These are phyloP conservation scores for Rostratula benghalensis DNA, from an alignment of 2,113 vertebrate genomes.

Conservation along the genomic window DNA sequence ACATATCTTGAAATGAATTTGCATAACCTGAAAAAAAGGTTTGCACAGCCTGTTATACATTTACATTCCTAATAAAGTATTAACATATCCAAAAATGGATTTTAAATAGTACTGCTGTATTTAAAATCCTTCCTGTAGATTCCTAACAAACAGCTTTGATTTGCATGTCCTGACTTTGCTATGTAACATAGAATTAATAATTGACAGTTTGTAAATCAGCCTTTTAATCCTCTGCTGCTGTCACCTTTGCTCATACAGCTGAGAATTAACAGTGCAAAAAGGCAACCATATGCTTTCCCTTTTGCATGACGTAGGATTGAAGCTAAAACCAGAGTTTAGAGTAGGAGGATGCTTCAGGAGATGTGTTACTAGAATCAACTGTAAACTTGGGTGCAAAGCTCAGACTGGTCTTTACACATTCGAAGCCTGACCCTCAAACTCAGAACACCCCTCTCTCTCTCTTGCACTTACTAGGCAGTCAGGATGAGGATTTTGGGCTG, in stretches of 20 bases:
- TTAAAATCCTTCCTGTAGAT: constrained; percentile 33
- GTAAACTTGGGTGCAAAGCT: not conserved
- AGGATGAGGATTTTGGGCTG: not conserved
- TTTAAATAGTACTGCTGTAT: constrained; percentile 3
- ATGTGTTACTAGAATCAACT: not conserved
- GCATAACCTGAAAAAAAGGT: constrained; percentile 18
- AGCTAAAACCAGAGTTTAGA: not conserved
- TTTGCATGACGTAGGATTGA: fast-evolving
- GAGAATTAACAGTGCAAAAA: not conserved
- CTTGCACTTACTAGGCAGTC: not conserved
- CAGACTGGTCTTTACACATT: fast-evolving
- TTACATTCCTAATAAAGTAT: constrained; percentile 56
- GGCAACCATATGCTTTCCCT: not conserved
- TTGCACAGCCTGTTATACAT: constrained; percentile 34
- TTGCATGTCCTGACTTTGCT: constrained; percentile 70
- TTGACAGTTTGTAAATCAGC: constrained; percentile 1
- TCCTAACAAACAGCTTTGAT: constrained; percentile 51
- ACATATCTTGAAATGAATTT: constrained; percentile 43
- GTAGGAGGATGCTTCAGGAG: not conserved
- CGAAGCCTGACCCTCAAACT: not conserved
- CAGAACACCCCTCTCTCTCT: not conserved
- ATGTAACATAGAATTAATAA: not conserved
- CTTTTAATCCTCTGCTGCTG: not conserved
- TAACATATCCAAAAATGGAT: constrained; percentile 57
- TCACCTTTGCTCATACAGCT: not conserved